phyloP scores from a whole-genome alignment of 2,888 invertebrate genomes.

The Petrolisthes cinctipes region DNA sequence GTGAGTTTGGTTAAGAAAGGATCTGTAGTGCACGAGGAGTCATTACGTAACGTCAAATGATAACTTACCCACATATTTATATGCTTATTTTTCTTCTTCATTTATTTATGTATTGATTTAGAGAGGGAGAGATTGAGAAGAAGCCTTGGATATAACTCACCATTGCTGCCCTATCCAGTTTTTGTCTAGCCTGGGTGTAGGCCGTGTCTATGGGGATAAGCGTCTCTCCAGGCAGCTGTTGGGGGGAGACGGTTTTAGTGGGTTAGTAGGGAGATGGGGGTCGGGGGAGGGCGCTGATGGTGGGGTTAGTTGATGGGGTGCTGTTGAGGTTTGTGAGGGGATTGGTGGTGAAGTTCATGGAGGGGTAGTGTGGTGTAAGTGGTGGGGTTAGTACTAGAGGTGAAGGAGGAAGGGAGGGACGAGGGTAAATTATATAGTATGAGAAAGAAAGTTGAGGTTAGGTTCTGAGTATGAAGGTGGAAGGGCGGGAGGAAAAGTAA shows the following conservation, averaged over 20 bases:
- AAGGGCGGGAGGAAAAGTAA: too few species aligned
- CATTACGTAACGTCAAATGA: too few species aligned
- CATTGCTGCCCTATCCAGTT: constrained; percentile 77
- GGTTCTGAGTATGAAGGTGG: too few species aligned
- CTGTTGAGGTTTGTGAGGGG: neutral
- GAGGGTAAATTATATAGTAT: neutral
- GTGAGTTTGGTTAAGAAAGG: too few species aligned
- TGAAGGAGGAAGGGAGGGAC: neutral
- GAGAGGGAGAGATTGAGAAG: too few species aligned
- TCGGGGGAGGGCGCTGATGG: neutral
- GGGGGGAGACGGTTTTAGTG: neutral
- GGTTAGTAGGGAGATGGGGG: neutral
- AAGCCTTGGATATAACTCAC: constrained; percentile 68
- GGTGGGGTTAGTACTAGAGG: neutral
- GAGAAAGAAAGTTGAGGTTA: too few species aligned
- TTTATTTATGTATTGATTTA: too few species aligned
- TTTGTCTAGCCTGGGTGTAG: constrained; percentile 78
- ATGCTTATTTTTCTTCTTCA: too few species aligned
- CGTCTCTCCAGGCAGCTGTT: constrained; percentile 61
- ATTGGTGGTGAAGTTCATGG: neutral
- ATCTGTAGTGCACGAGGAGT: too few species aligned
- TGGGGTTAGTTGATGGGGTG: neutral
- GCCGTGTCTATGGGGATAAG: constrained; percentile 79
- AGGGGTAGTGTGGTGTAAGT: constrained; percentile 2
- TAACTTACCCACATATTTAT: too few species aligned